Evolutionary conservation across 1,140 invertebrate species (phyloP), one percentile per base, ranked within the genome.

Genomic region (Leptopilina boulardi): DNA sequence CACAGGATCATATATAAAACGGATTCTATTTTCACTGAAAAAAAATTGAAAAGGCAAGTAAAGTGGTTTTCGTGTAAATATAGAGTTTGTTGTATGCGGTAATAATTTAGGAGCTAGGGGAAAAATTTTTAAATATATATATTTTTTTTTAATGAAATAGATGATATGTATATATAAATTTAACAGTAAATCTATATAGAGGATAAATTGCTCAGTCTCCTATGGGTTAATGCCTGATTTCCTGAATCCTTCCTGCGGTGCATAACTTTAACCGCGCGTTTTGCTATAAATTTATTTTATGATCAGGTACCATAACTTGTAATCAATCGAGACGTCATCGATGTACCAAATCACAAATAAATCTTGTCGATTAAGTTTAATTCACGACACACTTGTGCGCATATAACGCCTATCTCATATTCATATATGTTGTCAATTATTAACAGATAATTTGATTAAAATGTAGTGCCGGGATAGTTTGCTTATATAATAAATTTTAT

Each of bases 291-390:
- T 30, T 30, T 66, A 66, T 66, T 66, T 66, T 66, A 66, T 66
- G 59, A 66, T n/a, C 59, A 66, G n/a, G 59, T 66, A 66, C 3
- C 59, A 66, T 66, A 66, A 34, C 23, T 59, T 30, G 59, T 30
- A 30, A 66, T 66, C 13, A 66, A 30, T 66, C 23, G 23, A 66
- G 56, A 21, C 56, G 56, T 66, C 59, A 66, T 66, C 59, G 3
- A 66, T 15, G 23, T 66, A 66, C 59, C 10, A 66, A 66, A 66
- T 66, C 59, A 66, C 23, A 23, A 30, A 66, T 66, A 66, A 66
- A 66, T 66, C 23, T 66, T n/a, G 23, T 30, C 59, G 13, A 66
- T 66, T 66, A 34, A 23, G 13, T 66, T 66, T 66, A 66, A 66
- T 66, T 66, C 59, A 66, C 30, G 13, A 66, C 26, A n/a, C 23